These are phyloP conservation scores for Ptychadena robeensis DNA, from an alignment of 2,797 vertebrate species.

Conservation along the genomic window DNA sequence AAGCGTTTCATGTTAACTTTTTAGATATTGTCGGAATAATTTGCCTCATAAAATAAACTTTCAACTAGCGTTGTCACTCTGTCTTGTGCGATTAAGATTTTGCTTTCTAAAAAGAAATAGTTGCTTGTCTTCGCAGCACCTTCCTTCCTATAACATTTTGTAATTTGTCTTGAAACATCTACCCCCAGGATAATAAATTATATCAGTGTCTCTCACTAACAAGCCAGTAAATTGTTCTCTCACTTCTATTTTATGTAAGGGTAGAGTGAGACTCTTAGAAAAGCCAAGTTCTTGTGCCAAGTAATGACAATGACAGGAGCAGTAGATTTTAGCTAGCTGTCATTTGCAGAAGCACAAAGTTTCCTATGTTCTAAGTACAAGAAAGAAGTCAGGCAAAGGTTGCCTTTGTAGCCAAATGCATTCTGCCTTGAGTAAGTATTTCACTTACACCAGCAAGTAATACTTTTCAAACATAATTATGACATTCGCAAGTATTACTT, in stretches of 20 bases:
- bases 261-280: slow-evolving; percentile 13
- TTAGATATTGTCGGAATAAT: slow-evolving; percentile 14
- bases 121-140: slow-evolving; percentile 22
- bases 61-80: slow-evolving; percentile 15
- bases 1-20: slow-evolving; percentile 1
- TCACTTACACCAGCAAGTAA: too few species aligned
- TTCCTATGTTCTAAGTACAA: not conserved
- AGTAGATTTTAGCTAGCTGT: not conserved
- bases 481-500: too few species aligned
- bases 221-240: slow-evolving; percentile 42
- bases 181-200: slow-evolving; percentile 40
- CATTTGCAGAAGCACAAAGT: not conserved
- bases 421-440: too few species aligned
- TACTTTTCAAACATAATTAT: too few species aligned
- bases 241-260: slow-evolving; percentile 16
- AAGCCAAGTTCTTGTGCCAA: slow-evolving; percentile 26
- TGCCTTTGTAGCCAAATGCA: too few species aligned
- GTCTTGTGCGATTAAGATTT: slow-evolving; percentile 14
- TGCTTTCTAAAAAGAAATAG: not conserved
- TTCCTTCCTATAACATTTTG: slow-evolving; percentile 26
- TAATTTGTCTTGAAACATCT: slow-evolving; percentile 41
- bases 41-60: not conserved
- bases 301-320: slow-evolving; percentile 19
- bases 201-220: slow-evolving; percentile 36
- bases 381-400: too few species aligned